These are phyloP conservation scores for Podiceps cristatus DNA, from an alignment of 2,113 vertebrate genomes.

Conservation along the genomic window DNA sequence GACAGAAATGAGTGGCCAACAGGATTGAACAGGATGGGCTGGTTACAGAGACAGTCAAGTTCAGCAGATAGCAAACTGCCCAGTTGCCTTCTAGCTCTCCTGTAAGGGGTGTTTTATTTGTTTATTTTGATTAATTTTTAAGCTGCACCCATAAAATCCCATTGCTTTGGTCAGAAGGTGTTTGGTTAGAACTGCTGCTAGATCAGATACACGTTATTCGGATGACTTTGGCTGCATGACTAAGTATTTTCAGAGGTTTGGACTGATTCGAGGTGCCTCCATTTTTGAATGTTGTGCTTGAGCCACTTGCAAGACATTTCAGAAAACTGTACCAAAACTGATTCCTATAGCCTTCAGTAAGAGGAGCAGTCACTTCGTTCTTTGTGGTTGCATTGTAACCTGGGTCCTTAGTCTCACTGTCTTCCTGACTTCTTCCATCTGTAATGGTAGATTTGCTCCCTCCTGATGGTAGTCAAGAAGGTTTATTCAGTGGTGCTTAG, in stretches of 20 bases:
- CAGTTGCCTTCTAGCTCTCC: background rate
- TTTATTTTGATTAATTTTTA: constrained; percentile 35
- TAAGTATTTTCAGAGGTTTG: background rate
- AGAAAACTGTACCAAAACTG: background rate
- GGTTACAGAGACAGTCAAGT: constrained; percentile 20
- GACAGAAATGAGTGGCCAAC: background rate
- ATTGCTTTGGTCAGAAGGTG: background rate
- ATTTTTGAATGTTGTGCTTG: background rate
- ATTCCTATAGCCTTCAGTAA: background rate
- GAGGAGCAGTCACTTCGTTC: background rate
- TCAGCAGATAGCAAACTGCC: constrained; percentile 26
- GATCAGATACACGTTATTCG: background rate
- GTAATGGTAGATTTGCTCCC: background rate
- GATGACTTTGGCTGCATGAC: background rate
- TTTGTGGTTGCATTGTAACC: background rate
- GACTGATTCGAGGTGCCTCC: background rate
- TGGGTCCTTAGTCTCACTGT: background rate
- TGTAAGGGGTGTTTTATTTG: background rate
- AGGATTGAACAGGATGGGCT: constrained; percentile 21
- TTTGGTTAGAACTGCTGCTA: background rate
- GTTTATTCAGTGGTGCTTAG: background rate
- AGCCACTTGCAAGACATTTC: background rate
- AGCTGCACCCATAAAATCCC: background rate
- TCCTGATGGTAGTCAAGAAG: background rate
- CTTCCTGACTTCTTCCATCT: background rate